Conservation (phyloP, 2,888 invertebrate genomes). For the Tiliacea aurago region DNA sequence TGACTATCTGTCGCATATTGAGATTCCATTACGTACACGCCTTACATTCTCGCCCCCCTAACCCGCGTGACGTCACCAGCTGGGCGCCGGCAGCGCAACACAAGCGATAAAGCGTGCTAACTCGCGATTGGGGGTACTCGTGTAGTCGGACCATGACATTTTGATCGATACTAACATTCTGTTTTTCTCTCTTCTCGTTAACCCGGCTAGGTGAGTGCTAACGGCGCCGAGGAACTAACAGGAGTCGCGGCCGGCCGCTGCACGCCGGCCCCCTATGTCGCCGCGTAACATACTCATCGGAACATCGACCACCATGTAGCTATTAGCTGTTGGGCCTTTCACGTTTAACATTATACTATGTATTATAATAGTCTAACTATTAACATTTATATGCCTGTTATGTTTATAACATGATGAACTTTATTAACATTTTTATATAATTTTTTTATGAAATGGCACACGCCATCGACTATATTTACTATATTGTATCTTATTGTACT, state of each 20-base stretch:
- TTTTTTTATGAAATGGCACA: conserved; percentile 86
- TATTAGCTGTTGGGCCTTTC: conserved; percentile 90
- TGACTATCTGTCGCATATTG: conserved; percentile 62
- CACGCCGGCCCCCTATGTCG: conserved; percentile 79
- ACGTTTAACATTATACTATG: conserved; percentile 89
- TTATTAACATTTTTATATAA: conserved; percentile 86
- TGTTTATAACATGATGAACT: conserved; percentile 90
- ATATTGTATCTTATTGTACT: conserved; percentile 85
- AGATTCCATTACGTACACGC: conserved; percentile 57
- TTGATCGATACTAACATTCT: conserved; percentile 92
- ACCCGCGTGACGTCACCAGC: conserved; percentile 39
- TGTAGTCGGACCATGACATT: conserved; percentile 89
- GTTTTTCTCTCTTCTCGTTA: conserved; percentile 93
- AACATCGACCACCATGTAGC: conserved; percentile 90
- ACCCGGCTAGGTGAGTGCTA: conserved; percentile 95
- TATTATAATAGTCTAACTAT: conserved; percentile 91
- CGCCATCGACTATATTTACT: conserved; percentile 91
- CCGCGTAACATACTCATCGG: conserved; percentile 89
- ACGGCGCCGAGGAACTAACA: conserved; percentile 91
- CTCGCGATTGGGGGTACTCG: conserved; percentile 84
- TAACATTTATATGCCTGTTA: conserved; percentile 91
- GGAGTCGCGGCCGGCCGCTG: conserved; percentile 83
- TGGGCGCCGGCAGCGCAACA: conserved; percentile 75
- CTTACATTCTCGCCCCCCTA: conserved; percentile 28
- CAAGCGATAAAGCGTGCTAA: conserved; percentile 73